phyloP scores from a whole-genome alignment of 2,888 invertebrate genomes.

The Sinodicranocentrus sp. region DNA sequence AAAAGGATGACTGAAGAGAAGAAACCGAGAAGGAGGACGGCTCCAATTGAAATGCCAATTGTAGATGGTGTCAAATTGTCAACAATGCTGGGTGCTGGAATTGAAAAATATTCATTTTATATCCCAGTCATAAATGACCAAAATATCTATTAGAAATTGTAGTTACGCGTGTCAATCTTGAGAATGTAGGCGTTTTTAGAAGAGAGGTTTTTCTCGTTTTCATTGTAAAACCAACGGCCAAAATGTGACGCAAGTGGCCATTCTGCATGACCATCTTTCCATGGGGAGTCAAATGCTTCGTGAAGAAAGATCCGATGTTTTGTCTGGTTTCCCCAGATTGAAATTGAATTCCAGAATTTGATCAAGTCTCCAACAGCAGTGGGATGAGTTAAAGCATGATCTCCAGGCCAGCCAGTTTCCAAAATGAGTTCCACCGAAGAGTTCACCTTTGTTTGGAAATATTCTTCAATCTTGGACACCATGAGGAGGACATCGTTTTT shows the following conservation, averaged over 20 bases:
- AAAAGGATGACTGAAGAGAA: background rate
- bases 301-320: constrained; percentile 31
- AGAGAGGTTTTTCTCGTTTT: constrained; percentile 8
- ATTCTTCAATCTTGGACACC: background rate
- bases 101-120: background rate
- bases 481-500: background rate
- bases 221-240: constrained; percentile 59
- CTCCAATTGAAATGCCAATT: constrained; percentile 37
- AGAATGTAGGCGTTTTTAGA: constrained; percentile 36
- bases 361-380: constrained; percentile 1
- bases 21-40: background rate
- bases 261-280: constrained; percentile 24
- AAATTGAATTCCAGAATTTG: constrained; percentile 14
- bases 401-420: constrained; percentile 57
- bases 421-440: background rate
- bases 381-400: background rate
- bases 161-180: too few species aligned
- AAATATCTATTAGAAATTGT: background rate
- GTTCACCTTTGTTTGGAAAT: background rate
- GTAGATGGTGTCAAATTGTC: too few species aligned
- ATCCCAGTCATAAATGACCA: background rate
- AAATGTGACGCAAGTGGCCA: constrained; percentile 27
- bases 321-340: constrained; percentile 10
- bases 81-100: background rate
- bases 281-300: constrained; percentile 65